Conservation (phyloP, 2,888 invertebrate species). For the Cremastinae sp. region DNA sequence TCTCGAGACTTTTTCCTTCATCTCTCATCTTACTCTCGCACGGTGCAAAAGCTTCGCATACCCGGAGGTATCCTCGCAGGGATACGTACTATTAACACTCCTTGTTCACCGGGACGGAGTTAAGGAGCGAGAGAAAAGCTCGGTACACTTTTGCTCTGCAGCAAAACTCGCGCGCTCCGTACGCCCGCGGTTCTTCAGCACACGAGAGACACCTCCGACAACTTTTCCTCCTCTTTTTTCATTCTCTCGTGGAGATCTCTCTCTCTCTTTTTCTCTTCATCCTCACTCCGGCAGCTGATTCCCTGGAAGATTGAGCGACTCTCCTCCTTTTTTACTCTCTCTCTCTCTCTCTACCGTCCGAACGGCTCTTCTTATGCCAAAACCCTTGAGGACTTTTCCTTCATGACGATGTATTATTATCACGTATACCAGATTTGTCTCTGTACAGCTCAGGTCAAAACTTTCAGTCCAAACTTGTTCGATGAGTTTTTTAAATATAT, state of each 20-base stretch:
- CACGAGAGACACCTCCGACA: conserved; percentile 31
- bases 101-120: conserved; percentile 19
- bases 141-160: conserved; percentile 2
- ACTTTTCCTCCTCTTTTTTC: conserved; percentile 7
- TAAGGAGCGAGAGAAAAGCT: background rate
- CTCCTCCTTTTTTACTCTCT: conserved; percentile 14
- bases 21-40: background rate
- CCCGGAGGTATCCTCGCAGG: conserved; percentile 2
- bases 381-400: conserved; percentile 49
- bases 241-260: conserved; percentile 4
- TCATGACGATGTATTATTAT: conserved; percentile 44
- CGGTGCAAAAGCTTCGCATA: background rate
- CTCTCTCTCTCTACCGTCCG: conserved; percentile 20
- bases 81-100: conserved; percentile 17
- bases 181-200: conserved; percentile 32
- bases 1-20: background rate
- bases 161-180: background rate
- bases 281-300: conserved; percentile 14
- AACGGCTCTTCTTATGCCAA: conserved; percentile 22
- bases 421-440: background rate
- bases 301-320: conserved; percentile 39
- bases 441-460: background rate
- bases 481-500: conserved; percentile 2
- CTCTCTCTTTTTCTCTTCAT: conserved; percentile 10
- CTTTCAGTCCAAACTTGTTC: background rate